Conservation (phyloP, 1,140 invertebrate species). For the Tenebrio molitor region DNA sequence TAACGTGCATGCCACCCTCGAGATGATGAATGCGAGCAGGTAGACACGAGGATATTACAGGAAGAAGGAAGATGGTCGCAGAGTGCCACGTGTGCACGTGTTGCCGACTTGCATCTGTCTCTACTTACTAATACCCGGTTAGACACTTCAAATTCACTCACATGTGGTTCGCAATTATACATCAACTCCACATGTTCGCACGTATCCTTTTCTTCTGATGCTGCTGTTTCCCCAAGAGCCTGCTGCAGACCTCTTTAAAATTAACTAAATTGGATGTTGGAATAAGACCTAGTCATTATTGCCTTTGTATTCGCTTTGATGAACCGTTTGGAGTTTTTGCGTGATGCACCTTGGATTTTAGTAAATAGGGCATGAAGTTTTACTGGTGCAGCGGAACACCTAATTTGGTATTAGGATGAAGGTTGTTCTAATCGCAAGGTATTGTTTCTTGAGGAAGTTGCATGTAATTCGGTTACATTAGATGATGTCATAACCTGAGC, state of each 20-base stretch:
- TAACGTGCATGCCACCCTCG: constrained; percentile 11
- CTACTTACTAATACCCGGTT: constrained; percentile 42
- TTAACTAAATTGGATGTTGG: constrained; percentile 10
- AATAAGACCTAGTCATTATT: background rate
- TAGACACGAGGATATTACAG: constrained; percentile 45
- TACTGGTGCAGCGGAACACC: constrained; percentile 19
- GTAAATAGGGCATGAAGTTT: constrained; percentile 28
- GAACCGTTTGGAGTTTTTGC: background rate
- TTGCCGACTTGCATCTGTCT: constrained; percentile 40
- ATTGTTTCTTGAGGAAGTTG: constrained; percentile 39
- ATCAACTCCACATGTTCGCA: constrained; percentile 35
- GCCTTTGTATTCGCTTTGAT: background rate
- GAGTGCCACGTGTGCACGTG: constrained; percentile 46
- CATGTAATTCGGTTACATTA: constrained; percentile 31
- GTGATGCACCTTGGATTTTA: constrained; percentile 37
- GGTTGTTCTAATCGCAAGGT: constrained; percentile 14
- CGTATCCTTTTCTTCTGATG: constrained; percentile 37
- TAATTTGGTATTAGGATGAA: constrained; percentile 27
- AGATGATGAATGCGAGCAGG: constrained; percentile 42
- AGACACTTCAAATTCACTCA: constrained; percentile 45
- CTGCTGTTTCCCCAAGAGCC: constrained; percentile 28
- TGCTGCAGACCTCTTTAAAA: background rate
- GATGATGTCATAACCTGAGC: constrained; percentile 10
- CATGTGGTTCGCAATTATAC: constrained; percentile 44
- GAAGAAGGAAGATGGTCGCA: constrained; percentile 44